Base-by-base conservation (phyloP, 1,140 invertebrate species). In the Drosophila littoralis region DNA sequence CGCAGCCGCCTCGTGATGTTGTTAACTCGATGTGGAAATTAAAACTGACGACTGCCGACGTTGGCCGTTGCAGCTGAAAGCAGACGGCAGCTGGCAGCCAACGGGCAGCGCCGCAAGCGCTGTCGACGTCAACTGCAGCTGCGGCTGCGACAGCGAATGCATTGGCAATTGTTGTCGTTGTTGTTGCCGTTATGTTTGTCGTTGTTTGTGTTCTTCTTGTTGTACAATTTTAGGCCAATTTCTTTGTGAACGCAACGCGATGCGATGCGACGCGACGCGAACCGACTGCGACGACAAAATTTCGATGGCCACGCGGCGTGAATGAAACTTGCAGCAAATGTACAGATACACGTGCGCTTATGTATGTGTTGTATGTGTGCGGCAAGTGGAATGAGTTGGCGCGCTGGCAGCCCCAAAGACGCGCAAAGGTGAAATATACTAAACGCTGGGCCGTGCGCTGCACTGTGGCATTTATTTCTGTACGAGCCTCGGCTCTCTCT, bases 401-500 rank as follows among this genome's bases (percentile, higher is more conserved):
- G 42, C 59, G 15, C 35, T 59, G 78, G 75, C 76, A 40, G 60
- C 51, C 48, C 63, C 77, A 91, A 91, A 91, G 84, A 91, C 88
- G 70, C 76, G 65, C 88, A 77, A 91, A 91, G 88, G 88, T 91
- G 88, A 91, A 91, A 89, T 91, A 91, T 91, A 91, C 88, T 91
- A 91, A 70, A 68, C 59, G 75, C 69, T 59, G 65, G 66, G 12
- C 35, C 12, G 38, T 13, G 52, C 43, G 65, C 77, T 48, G 75
- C 70, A 74, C 72, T 82, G 63, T 81, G 70, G 57, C 79, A 77
- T 84, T 74, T 88, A 88, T 88, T 86, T 86, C 69, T 79, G 83
- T 83, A 68, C 72, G 43, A 52, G 28, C 59, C 35, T n/a, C 36
- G 4, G 7, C 15, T 48, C 17, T 48, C 17, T 48, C 15, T 46